Evolutionary conservation across 2,888 invertebrate genomes (phyloP), one percentile per base, ranked within the genome.

Genomic region (Heteromyza rotundicornis): DNA sequence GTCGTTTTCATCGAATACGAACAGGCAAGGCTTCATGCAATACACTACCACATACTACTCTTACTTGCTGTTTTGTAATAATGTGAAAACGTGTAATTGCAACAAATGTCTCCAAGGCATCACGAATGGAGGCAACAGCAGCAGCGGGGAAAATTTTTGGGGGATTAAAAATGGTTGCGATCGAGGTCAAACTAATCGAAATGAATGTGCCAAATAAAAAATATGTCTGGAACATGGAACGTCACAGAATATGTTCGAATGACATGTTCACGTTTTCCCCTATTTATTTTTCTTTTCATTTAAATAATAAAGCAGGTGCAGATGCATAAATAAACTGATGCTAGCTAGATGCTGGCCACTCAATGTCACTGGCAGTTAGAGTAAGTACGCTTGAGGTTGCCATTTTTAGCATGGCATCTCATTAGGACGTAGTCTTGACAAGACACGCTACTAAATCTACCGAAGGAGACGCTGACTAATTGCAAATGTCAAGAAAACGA

Each of bases 21-120:
- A 12, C 32, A 32, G 32, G n/a, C n/a, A n/a, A n/a, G n/a, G n/a
- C n/a, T n/a, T n/a, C n/a, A n/a, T n/a, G n/a, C n/a, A n/a, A n/a
- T n/a, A n/a, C n/a, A n/a, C n/a, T n/a, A n/a, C n/a, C n/a, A n/a
- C n/a, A n/a, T n/a, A n/a, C n/a, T n/a, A n/a, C n/a, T n/a, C n/a
- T n/a, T n/a, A n/a, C n/a, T n/a, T n/a, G n/a, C n/a, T n/a, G n/a
- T n/a, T n/a, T 32, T 40, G 54, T 58, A 51, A 63, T 65, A 60
- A 51, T 53, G 58, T 63, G 58, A 60, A 63, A 65, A 62, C 65
- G 58, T 65, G 65, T 60, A 63, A 63, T 63, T 63, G 63, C 58
- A 23, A 59, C 63, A 63, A 59, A 57, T 40, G 44, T 60, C 32
- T 12, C n/a, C 5, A 32, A 32, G 32, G 32, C 32, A 32, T 5